Evolutionary conservation across 2,797 vertebrate species (phyloP), one percentile per base, ranked within the genome.

Genomic region (Cetoscarus ocellatus): DNA sequence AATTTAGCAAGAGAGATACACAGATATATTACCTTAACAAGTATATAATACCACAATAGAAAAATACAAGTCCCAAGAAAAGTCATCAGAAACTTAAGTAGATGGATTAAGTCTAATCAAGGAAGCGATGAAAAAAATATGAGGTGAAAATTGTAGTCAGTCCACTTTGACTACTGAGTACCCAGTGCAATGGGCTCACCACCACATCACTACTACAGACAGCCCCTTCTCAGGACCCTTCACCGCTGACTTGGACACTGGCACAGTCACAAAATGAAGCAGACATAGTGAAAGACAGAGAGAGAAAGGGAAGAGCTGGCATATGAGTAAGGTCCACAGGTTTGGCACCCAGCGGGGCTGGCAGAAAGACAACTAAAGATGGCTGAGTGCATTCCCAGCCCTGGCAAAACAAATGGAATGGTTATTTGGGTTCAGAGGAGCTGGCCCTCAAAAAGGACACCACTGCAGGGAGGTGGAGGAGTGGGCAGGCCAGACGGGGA

Each of bases 381-480:
- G 88, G 85, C 80, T 82, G 88, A 92, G 88, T 86, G 83, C 87
- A 90, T 89, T 92, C 89, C 81, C 85, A 89, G 86, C 79, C 81
- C 78, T 80, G 86, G 87, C 86, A 90, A 90, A 92, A 93, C 89
- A 93, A 92, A 91, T 90, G 74, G 89, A 89, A 82, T 88, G 86
- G 86, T 89, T 94, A 91, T 93, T 88, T 91, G 88, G 89, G 89
- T 89, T 91, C 87, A 92, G 87, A 87, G 84, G 77, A 93, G 79
- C 73, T 86, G 90, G 89, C 82, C 88, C 84, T 86, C 82, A 70
- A 76, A 91, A 85, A 88, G 83, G 80, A 85, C 84, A 89, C 84
- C n/a, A 39, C 77, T 36, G 83, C 83, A 82, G 75, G 73, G 84
- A 85, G 83, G 73, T 64, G 66, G 82, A 79, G 70, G 75, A 75